These are phyloP conservation scores for Lonchura striata DNA, from an alignment of 2,113 vertebrate genomes.

Conservation along the genomic window DNA sequence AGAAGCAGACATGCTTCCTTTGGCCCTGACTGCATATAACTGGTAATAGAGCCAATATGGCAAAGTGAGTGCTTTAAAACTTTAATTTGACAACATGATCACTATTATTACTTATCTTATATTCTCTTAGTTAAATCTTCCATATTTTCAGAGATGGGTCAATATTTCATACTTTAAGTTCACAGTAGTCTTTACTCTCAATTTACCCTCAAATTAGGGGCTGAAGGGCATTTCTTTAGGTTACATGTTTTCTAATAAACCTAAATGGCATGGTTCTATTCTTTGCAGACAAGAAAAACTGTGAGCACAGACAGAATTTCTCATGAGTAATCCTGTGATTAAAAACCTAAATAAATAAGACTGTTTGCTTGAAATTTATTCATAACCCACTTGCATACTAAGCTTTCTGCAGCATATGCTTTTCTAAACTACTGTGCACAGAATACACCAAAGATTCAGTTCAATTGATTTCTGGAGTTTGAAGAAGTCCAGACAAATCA, in stretches of 20 bases:
- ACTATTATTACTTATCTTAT: background rate
- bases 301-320: background rate
- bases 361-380: background rate
- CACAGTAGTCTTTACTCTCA: background rate
- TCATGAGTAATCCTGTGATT: background rate
- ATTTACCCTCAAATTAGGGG: background rate
- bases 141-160: background rate
- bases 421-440: background rate
- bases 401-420: background rate
- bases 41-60: background rate
- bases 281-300: background rate
- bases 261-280: fast-evolving
- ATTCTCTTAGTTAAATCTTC: background rate
- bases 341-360: background rate
- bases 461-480: background rate
- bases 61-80: background rate
- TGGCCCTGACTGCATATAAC: background rate
- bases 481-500: background rate
- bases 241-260: background rate
- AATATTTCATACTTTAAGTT: background rate
- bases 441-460: background rate
- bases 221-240: background rate
- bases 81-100: background rate
- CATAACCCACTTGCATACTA: background rate
- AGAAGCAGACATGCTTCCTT: background rate